These are phyloP conservation scores for Perithous albicinctus DNA, from an alignment of 2,888 invertebrate species.

Conservation along the genomic window DNA sequence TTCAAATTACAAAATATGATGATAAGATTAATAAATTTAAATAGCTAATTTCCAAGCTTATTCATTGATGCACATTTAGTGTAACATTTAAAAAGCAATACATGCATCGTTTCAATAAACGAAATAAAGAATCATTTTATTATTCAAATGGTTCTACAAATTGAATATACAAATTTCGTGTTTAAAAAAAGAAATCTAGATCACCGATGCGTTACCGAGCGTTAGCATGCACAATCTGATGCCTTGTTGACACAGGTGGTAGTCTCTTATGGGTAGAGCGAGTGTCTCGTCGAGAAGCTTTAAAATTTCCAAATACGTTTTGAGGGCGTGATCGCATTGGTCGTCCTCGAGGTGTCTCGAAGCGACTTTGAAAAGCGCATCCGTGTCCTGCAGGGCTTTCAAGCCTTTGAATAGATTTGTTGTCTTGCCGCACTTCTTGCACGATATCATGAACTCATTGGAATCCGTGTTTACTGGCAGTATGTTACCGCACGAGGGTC, in stretches of 20 bases:
- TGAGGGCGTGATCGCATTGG: constrained; percentile 88
- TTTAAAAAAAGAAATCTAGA: constrained; percentile 45
- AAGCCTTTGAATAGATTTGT: constrained; percentile 91
- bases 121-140: not conserved
- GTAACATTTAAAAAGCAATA: not conserved
- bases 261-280: constrained; percentile 91
- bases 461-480: constrained; percentile 88
- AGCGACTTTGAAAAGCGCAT: constrained; percentile 88
- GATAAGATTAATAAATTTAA: too few species aligned
- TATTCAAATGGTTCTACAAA: not conserved
- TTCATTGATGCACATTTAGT: not conserved
- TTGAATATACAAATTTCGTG: not conserved
- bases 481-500: constrained; percentile 88
- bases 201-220: constrained; percentile 86
- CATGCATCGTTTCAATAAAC: not conserved
- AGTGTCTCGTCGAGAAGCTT: constrained; percentile 89
- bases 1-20: too few species aligned
- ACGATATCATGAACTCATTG: constrained; percentile 89
- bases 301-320: constrained; percentile 88
- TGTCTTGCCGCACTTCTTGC: constrained; percentile 88
- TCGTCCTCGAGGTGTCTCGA: constrained; percentile 88
- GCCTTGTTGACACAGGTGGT: constrained; percentile 91
- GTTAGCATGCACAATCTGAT: constrained; percentile 89
- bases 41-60: not conserved
- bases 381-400: constrained; percentile 92